Evolutionary conservation across 2,797 vertebrate species (phyloP).

Genomic region (Phataginus tricuspis): DNA sequence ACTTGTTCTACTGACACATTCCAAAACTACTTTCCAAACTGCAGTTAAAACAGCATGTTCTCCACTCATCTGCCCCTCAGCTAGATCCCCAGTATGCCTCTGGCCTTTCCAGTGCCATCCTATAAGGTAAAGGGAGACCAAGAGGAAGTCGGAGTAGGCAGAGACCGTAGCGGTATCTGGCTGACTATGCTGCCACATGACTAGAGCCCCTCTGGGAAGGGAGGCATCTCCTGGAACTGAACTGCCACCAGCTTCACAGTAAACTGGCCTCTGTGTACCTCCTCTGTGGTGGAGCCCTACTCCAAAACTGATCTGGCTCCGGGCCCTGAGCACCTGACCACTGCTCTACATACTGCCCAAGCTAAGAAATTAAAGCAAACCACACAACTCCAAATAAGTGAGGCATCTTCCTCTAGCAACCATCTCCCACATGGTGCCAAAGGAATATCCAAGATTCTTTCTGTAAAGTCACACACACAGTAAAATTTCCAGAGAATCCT

Average conservation of each 20-base stretch:
- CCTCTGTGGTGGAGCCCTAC: background rate
- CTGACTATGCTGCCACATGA: background rate
- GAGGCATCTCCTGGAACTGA: background rate
- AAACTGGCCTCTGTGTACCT: background rate
- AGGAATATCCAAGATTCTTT: background rate
- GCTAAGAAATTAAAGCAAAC: slow-evolving; percentile 14
- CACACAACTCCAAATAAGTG: background rate
- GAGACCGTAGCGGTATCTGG: background rate
- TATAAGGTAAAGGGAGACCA: background rate
- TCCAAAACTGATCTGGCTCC: background rate
- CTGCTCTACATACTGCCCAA: background rate
- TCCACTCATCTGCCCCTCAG: background rate
- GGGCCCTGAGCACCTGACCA: background rate
- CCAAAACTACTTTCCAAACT: background rate
- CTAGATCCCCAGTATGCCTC: background rate
- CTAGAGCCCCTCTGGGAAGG: background rate
- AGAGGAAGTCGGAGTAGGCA: background rate
- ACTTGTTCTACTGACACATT: slow-evolving; percentile 1
- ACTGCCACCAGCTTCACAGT: background rate
- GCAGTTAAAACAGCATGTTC: background rate
- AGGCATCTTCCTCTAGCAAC: background rate
- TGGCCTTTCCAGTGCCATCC: background rate
- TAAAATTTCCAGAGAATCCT: slow-evolving; percentile 2
- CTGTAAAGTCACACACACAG: background rate
- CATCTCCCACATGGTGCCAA: background rate